phyloP scores from a whole-genome alignment of 2,797 vertebrate genomes.

The Protonibea diacanthus region DNA sequence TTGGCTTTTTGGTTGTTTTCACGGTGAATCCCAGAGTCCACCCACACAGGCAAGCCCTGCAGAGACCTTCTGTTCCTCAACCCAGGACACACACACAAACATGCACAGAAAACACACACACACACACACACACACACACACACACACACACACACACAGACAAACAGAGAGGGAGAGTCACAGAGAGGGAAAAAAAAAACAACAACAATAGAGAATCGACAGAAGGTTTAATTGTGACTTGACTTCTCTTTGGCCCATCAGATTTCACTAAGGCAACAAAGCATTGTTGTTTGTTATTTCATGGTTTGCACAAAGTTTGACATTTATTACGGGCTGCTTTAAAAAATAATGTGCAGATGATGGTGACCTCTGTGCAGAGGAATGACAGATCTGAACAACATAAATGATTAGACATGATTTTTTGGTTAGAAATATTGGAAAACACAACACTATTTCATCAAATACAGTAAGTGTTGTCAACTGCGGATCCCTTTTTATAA shows the following conservation, averaged over 20 bases:
- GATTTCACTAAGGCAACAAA: slow-evolving; percentile 35
- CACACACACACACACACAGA: slow-evolving; percentile 27
- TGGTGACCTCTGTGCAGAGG: slow-evolving; percentile 25
- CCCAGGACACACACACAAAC: slow-evolving; percentile 73
- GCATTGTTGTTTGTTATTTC: slow-evolving; percentile 50
- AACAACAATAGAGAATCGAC: slow-evolving; percentile 45
- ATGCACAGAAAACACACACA: slow-evolving; percentile 32
- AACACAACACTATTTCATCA: not conserved
- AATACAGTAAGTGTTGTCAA: slow-evolving; percentile 10
- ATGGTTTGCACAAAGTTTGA: slow-evolving; percentile 46
- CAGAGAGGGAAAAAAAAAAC: slow-evolving; percentile 31
- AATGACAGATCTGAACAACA: slow-evolving; percentile 20
- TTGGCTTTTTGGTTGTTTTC: slow-evolving; percentile 87
- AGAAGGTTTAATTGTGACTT: slow-evolving; percentile 45
- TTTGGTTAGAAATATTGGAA: slow-evolving; percentile 1
- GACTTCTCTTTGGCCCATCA: slow-evolving; percentile 16
- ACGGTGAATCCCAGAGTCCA: slow-evolving; percentile 88
- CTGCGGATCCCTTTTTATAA: slow-evolving; percentile 23
- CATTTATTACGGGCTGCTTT: slow-evolving; percentile 35
- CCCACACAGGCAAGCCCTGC: slow-evolving; percentile 88
- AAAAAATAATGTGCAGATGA: slow-evolving; percentile 45
- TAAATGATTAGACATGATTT: slow-evolving; percentile 20
- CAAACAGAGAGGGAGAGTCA: slow-evolving; percentile 20
- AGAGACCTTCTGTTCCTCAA: slow-evolving; percentile 89
- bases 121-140: slow-evolving; percentile 24